Evolutionary conservation across 2,113 vertebrate genomes (phyloP).

Genomic region (Scopus umbretta): DNA sequence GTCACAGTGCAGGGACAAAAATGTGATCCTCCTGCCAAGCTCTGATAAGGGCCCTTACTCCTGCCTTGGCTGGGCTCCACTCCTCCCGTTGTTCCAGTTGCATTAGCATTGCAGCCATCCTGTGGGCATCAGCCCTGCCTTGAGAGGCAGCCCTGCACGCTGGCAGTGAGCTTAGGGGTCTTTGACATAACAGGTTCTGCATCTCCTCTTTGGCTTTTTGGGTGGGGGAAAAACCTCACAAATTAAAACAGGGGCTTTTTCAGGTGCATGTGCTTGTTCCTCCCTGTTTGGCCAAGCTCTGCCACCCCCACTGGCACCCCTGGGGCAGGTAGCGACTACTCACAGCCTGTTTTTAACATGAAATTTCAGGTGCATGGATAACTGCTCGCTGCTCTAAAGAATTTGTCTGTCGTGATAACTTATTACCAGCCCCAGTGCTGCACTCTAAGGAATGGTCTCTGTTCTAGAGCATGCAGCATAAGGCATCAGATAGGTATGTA

Average conservation of each 20-base stretch:
- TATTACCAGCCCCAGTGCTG: neutral
- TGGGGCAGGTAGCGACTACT: neutral
- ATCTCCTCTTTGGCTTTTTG: neutral
- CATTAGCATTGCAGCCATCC: neutral
- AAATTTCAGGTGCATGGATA: neutral
- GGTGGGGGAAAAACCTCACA: too few species aligned
- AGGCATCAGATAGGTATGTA: neutral
- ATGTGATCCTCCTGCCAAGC: neutral
- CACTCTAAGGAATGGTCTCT: neutral
- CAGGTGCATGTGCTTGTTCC: neutral
- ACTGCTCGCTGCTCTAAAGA: neutral
- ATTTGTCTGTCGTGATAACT: too few species aligned
- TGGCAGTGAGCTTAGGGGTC: neutral
- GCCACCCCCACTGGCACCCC: neutral
- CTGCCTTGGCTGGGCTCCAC: neutral
- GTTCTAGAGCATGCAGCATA: rapidly evolving
- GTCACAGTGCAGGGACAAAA: neutral
- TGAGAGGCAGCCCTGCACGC: neutral
- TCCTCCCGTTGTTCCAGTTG: neutral
- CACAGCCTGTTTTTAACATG: neutral
- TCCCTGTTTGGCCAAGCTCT: neutral
- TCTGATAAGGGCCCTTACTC: neutral
- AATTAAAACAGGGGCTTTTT: neutral
- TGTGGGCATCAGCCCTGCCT: neutral
- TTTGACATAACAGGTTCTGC: neutral